Percentiles rank a stretch among this genome's conserved stretches.
These are phyloP conservation scores for Sciurus carolinensis DNA, from an alignment of 2,797 vertebrate genomes.

Conservation along the genomic window DNA sequence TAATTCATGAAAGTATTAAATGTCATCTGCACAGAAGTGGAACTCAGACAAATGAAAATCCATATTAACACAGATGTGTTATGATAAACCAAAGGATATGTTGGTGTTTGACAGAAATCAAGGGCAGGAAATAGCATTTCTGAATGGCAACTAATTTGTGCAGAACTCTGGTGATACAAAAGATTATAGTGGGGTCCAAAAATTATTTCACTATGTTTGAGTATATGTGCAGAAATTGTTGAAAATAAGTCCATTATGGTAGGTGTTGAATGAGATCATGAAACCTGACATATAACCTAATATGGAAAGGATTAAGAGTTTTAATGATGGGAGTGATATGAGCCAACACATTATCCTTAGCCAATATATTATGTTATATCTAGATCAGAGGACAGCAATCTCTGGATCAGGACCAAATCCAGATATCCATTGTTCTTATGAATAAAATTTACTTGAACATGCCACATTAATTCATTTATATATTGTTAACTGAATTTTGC, in stretches of 20 bases:
- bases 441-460: no score
- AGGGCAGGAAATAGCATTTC: not conserved
- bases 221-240: not conserved
- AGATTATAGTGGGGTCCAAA: not conserved
- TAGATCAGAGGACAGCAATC: not conserved
- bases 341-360: not conserved
- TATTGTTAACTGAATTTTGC: no score
- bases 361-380: not conserved
- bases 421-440: no score
- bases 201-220: not conserved
- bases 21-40: not conserved
- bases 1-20: not conserved
- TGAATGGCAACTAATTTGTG: not conserved
- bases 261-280: not conserved
- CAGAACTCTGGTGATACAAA: not conserved
- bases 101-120: not conserved
- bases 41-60: not conserved
- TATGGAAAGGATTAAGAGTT: not conserved
- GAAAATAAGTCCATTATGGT: not conserved
- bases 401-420: not conserved
- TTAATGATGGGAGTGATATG: not conserved
- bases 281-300: not conserved
- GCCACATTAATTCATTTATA: no score
- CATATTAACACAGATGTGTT: not conserved
- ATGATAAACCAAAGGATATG: not conserved